Evolutionary conservation across 2,888 invertebrate species (phyloP).

Genomic region (Chrysolina americana): DNA sequence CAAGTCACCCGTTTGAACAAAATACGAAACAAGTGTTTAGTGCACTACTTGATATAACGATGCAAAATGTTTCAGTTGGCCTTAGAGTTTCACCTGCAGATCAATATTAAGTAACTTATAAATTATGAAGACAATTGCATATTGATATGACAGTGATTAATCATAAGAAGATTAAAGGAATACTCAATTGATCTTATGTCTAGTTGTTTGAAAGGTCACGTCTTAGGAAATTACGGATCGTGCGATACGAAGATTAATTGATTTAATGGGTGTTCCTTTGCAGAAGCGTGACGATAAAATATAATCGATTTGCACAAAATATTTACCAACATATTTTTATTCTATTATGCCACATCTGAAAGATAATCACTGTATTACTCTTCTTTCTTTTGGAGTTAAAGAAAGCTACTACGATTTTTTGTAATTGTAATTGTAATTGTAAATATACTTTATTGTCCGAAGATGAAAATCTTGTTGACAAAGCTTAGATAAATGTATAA

Average conservation of each 20-base stretch:
- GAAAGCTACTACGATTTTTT: no score
- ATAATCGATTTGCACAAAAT: background rate
- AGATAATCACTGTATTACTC: background rate
- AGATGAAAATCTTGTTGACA: no score
- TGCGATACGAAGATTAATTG: conserved; percentile 18
- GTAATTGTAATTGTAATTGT: no score
- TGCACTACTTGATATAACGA: background rate
- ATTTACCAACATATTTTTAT: no score
- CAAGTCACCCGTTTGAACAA: background rate
- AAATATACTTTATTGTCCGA: no score
- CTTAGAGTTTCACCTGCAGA: background rate
- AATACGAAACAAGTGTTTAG: conserved; percentile 8
- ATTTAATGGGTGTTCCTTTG: conserved; percentile 5
- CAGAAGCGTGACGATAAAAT: background rate
- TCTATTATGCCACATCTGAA: background rate
- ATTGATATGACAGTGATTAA: conserved; percentile 28
- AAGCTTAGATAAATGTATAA: no score
- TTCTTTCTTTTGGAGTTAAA: no score
- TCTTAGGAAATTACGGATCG: conserved; percentile 18
- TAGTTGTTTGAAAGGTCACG: conserved; percentile 22
- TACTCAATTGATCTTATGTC: conserved; percentile 22
- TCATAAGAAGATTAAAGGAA: conserved; percentile 20
- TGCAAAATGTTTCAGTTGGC: background rate
- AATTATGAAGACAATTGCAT: conserved; percentile 17
- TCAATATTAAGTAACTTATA: background rate